phyloP scores from a whole-genome alignment of 2,113 vertebrate genomes.

The Mus spicilegus region DNA sequence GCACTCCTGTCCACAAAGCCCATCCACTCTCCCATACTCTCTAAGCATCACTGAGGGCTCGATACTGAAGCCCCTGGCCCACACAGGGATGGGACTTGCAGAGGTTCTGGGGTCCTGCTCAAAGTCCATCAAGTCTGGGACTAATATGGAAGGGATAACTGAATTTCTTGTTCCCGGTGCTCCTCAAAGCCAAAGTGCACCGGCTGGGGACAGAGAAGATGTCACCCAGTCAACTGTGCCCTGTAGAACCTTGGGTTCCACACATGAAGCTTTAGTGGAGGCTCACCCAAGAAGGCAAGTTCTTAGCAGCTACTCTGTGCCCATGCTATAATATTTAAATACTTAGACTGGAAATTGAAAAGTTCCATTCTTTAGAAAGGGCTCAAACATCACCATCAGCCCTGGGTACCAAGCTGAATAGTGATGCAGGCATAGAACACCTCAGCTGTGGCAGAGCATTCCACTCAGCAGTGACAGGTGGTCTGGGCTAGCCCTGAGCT shows the following conservation, averaged over 20 bases:
- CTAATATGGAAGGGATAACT: neutral
- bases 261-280: neutral
- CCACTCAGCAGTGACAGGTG: neutral
- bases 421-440: neutral
- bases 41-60: neutral
- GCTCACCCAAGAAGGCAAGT: too few relatives aligned
- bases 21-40: accelerated
- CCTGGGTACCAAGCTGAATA: neutral
- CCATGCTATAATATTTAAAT: neutral
- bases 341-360: neutral
- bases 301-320: neutral
- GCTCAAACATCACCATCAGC: accelerated
- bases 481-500: neutral
- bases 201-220: neutral
- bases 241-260: neutral
- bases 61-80: neutral
- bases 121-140: neutral
- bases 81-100: neutral
- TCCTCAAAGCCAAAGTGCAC: neutral
- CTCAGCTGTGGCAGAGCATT: neutral
- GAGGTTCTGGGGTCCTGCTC: neutral
- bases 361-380: neutral
- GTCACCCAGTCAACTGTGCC: neutral
- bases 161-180: neutral
- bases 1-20: neutral